Conservation (phyloP, 1,140 invertebrate genomes). For the Anadara kagoshimensis region DNA sequence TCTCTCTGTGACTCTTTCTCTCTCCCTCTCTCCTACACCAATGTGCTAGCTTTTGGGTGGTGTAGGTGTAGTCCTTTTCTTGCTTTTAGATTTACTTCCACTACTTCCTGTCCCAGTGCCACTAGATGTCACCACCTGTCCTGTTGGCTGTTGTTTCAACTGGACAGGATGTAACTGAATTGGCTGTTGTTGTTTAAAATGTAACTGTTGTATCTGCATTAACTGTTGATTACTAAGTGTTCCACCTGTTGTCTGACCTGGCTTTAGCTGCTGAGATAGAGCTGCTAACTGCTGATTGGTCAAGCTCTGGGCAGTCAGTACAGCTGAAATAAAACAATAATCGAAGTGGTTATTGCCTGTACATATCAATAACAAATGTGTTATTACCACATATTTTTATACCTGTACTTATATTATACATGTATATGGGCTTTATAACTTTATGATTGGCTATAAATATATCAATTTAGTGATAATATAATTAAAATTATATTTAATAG, state of each 20-base stretch:
- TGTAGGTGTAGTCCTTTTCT: slow-evolving; percentile 65
- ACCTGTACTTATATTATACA: no score
- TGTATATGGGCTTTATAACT: no score
- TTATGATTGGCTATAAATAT: no score
- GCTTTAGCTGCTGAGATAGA: slow-evolving; percentile 45
- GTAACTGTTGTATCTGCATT: slow-evolving; percentile 69
- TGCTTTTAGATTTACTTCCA: slow-evolving; percentile 57
- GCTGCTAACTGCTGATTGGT: slow-evolving; percentile 46
- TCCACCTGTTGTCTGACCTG: slow-evolving; percentile 35
- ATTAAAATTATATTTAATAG: no score
- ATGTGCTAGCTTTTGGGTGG: slow-evolving; percentile 55
- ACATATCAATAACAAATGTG: no score
- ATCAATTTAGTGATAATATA: no score
- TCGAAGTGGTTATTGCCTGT: no score
- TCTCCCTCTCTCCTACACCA: not conserved
- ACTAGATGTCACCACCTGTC: slow-evolving; percentile 60
- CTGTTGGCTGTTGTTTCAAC: slow-evolving; percentile 79
- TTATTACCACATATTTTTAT: no score
- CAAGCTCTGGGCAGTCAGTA: slow-evolving; percentile 38
- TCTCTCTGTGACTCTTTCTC: not conserved
- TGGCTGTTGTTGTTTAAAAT: slow-evolving; percentile 79
- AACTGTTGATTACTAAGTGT: slow-evolving; percentile 35
- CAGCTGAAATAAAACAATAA: not conserved
- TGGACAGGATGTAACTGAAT: slow-evolving; percentile 70
- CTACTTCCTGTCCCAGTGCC: not conserved